Evolutionary conservation across 2,797 vertebrate species (phyloP).

Genomic region (Bovichtus variegatus): DNA sequence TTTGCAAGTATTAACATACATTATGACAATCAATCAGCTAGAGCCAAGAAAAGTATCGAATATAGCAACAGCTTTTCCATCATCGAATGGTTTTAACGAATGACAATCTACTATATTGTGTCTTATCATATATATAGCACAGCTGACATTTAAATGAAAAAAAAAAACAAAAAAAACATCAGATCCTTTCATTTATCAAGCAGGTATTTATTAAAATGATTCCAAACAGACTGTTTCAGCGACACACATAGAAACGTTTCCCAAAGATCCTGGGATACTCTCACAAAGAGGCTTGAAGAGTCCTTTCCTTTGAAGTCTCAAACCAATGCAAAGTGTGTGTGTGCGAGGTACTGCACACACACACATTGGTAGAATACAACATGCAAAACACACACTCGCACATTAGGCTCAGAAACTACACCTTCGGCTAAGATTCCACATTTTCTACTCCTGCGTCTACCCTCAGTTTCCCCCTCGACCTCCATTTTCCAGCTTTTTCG

Average conservation of each 20-base stretch:
- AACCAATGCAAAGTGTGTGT: conserved; percentile 2
- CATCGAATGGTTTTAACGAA: background rate
- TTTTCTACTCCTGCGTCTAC: conserved; percentile 5
- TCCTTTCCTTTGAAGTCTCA: conserved; percentile 9
- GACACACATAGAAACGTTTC: background rate
- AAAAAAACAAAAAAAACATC: background rate
- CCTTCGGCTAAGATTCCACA: background rate
- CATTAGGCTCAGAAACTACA: background rate
- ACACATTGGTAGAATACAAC: too few species aligned
- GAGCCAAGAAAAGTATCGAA: background rate
- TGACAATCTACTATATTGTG: background rate
- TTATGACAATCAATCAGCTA: background rate
- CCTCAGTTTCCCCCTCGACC: background rate
- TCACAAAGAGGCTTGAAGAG: background rate
- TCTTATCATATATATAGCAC: background rate
- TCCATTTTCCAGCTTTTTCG: background rate
- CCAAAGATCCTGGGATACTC: background rate
- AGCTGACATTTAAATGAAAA: background rate
- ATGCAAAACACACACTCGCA: background rate
- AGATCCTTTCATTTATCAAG: background rate
- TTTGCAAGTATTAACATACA: background rate
- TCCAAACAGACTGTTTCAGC: background rate
- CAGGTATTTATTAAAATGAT: background rate
- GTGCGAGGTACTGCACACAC: background rate
- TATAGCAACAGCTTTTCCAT: background rate